Evolutionary conservation across 2,113 vertebrate genomes (phyloP), one percentile per base, ranked within the genome.

Genomic region (Plectropomus leopardus): DNA sequence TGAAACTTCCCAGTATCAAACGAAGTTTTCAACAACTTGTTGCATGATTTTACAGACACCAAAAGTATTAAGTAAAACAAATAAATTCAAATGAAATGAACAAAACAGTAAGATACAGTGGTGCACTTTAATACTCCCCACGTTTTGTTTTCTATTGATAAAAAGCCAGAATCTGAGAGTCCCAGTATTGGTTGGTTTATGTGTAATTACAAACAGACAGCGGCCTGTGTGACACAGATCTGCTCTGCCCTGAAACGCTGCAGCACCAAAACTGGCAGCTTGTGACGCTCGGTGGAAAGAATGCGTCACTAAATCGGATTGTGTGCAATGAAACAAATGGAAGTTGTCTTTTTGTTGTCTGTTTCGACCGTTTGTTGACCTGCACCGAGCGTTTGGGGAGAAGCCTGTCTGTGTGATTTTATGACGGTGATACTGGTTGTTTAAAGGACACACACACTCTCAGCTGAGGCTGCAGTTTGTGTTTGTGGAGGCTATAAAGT

Each of bases 401-500:
- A 50, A 68, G 80, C 71, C 63, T 2, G 3, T 11, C 42, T 57
- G 26, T n/a, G 58, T 59, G 78, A 47, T 44, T 86, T 90, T 84
- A 88, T 26, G 44, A 47, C 64, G 24, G 0, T 16, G 40, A 72
- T 9, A 7, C 47, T 40, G 72, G 72, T 54, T 80, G 86, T 88
- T 84, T 87, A 44, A 83, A 65, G 55, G 78, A 59, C 74, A 82
- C 72, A 82, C 72, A 60, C 77, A 57, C 55, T 36, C 82, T 79
- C 66, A 58, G 78, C 80, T 73, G 54, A 81, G 65, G 82, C 55
- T 58, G 70, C 72, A 76, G 58, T 75, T 74, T 76, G 83, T 87
- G 83, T 88, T 91, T 90, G 80, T 60, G 8, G 47, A 71, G 40
- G 68, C 71, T 72, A 50, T 85, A 84, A 90, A 90, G 55, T 73